Conservation (phyloP, 2,888 invertebrate genomes). For the Pachliopta kotzebuea region DNA sequence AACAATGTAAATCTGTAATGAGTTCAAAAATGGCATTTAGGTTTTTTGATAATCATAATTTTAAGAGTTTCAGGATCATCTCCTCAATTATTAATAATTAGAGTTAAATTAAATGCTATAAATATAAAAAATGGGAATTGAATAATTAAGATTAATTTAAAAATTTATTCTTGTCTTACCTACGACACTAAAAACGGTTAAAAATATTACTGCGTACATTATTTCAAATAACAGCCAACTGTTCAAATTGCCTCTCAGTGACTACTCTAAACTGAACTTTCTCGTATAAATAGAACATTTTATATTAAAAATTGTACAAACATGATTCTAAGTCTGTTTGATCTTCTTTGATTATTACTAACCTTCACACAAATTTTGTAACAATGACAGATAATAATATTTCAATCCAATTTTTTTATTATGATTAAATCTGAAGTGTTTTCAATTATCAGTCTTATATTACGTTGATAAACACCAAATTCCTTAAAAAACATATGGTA, state of each 20-base stretch:
- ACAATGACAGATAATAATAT: conserved; percentile 14
- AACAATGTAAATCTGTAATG: too few relatives aligned
- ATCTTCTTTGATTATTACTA: neutral
- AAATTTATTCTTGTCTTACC: conserved; percentile 13
- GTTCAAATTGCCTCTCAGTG: too few relatives aligned
- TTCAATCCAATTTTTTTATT: neutral
- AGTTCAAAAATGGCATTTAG: too few relatives aligned
- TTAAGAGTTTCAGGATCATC: too few relatives aligned
- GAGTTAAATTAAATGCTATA: neutral
- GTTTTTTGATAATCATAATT: too few relatives aligned
- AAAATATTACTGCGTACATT: conserved; percentile 8
- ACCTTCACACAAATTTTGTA: conserved; percentile 22
- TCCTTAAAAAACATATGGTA: too few relatives aligned
- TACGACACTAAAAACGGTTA: conserved; percentile 3
- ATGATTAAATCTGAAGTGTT: too few relatives aligned
- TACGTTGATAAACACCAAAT: too few relatives aligned
- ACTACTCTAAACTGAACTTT: neutral
- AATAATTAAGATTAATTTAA: too few relatives aligned
- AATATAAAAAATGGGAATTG: neutral
- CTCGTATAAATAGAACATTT: neutral
- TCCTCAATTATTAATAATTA: too few relatives aligned
- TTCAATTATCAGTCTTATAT: too few relatives aligned
- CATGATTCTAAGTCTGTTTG: conserved; percentile 3
- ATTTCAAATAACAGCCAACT: neutral
- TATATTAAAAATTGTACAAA: conserved; percentile 12